These are phyloP conservation scores for Rhogogaster chlorosoma DNA, from an alignment of 2,888 invertebrate genomes.

Conservation along the genomic window DNA sequence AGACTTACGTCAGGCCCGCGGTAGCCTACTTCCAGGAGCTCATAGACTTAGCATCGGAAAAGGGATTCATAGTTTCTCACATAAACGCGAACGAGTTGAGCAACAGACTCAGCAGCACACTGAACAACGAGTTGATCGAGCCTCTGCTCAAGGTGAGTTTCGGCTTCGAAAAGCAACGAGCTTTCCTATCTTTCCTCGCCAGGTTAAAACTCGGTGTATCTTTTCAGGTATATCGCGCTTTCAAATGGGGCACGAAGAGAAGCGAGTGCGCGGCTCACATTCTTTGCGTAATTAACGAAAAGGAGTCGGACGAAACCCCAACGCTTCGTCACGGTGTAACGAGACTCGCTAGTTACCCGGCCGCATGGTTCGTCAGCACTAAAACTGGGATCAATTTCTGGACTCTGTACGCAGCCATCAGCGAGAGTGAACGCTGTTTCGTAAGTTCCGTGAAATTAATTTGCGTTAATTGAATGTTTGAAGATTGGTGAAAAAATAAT, in stretches of 20 bases:
- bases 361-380: conserved; percentile 88
- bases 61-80: conserved; percentile 83
- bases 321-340: conserved; percentile 87
- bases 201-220: neutral
- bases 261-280: conserved; percentile 90
- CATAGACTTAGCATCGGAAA: conserved; percentile 85
- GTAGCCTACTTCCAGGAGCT: conserved; percentile 87
- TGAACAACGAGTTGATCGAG: conserved; percentile 91
- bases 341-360: conserved; percentile 87
- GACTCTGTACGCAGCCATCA: conserved; percentile 88
- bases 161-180: neutral
- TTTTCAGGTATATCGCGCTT: conserved; percentile 87
- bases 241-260: conserved; percentile 84
- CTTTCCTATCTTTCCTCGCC: neutral
- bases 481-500: neutral
- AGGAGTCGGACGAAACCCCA: conserved; percentile 80
- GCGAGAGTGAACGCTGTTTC: conserved; percentile 83
- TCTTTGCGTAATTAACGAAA: conserved; percentile 88
- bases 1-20: conserved; percentile 87
- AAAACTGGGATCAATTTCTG: conserved; percentile 88
- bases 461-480: neutral
- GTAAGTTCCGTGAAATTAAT: conserved; percentile 78
- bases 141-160: conserved; percentile 83
- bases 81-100: conserved; percentile 87
- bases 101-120: conserved; percentile 87